Evolutionary conservation across 2,888 invertebrate genomes (phyloP).

Genomic region (Drosophila kambysellisi): DNA sequence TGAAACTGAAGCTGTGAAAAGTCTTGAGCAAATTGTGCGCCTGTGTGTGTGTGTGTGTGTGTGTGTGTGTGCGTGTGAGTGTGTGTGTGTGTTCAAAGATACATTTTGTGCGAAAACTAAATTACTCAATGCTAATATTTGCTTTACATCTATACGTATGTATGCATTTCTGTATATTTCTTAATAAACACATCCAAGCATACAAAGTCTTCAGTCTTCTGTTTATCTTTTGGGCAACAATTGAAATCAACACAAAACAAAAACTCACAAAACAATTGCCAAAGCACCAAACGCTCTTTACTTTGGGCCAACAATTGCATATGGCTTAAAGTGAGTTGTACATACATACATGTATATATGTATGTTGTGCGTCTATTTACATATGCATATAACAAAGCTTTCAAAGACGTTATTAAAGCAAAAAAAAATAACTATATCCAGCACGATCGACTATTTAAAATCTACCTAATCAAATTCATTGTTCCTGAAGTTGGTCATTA

Average conservation of each 20-base stretch:
- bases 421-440: constrained; percentile 9
- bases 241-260: constrained; percentile 68
- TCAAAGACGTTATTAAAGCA: constrained; percentile 47
- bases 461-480: not conserved
- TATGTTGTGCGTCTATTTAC: constrained; percentile 1
- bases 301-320: constrained; percentile 38
- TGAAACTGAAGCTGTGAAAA: constrained; percentile 57
- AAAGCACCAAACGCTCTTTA: constrained; percentile 46
- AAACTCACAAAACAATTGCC: constrained; percentile 59
- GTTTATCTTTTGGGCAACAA: constrained; percentile 51
- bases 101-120: constrained; percentile 73
- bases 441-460: constrained; percentile 19
- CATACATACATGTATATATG: not conserved
- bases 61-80: constrained; percentile 24
- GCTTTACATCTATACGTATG: constrained; percentile 36
- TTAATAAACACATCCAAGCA: constrained; percentile 3
- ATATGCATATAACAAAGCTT: constrained; percentile 16
- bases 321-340: constrained; percentile 1
- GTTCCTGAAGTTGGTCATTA: not conserved
- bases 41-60: constrained; percentile 15
- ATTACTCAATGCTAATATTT: constrained; percentile 77
- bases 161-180: not conserved
- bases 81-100: constrained; percentile 24
- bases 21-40: constrained; percentile 66
- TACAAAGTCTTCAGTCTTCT: constrained; percentile 1